These are phyloP conservation scores for Craseonycteris thonglongyai DNA, from an alignment of 2,113 vertebrate species.

Conservation along the genomic window DNA sequence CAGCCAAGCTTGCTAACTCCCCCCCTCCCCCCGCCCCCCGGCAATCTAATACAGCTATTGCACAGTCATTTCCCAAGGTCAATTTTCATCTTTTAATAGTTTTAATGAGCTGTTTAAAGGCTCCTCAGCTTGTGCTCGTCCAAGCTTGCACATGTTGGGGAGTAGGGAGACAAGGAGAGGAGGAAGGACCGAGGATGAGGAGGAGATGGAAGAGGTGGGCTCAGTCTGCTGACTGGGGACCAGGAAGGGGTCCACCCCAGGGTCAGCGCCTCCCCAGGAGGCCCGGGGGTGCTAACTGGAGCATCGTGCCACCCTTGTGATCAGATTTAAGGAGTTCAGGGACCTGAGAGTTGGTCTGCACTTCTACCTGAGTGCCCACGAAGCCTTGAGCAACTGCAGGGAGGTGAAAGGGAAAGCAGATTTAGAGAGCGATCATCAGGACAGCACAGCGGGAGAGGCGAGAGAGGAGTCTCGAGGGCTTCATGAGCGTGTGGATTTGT, in stretches of 20 bases:
- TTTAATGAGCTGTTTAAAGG: slow-evolving; percentile 63
- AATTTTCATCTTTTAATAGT: slow-evolving; percentile 68
- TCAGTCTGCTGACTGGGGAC: neutral
- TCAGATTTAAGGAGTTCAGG: neutral
- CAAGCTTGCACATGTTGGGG: neutral
- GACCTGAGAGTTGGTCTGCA: neutral
- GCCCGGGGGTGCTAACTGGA: neutral
- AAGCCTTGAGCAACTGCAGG: neutral
- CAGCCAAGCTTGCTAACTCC: slow-evolving; percentile 52
- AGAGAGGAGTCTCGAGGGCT: neutral
- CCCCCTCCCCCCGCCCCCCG: too few relatives aligned
- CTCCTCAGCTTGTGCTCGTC: slow-evolving; percentile 33
- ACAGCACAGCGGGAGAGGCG: neutral
- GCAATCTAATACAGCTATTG: slow-evolving; percentile 55
- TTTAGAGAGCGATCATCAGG: neutral
- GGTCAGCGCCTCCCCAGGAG: neutral
- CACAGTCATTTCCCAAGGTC: slow-evolving; percentile 62
- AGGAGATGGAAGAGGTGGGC: neutral
- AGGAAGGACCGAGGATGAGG: neutral
- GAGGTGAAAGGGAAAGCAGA: neutral
- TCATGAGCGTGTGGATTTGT: neutral
- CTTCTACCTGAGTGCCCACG: neutral
- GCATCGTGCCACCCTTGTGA: rapidly evolving
- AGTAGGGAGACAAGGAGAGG: neutral
- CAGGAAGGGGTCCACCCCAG: neutral